These are phyloP conservation scores for Antheraea assamensis DNA, from an alignment of 2,888 invertebrate species.

Conservation along the genomic window DNA sequence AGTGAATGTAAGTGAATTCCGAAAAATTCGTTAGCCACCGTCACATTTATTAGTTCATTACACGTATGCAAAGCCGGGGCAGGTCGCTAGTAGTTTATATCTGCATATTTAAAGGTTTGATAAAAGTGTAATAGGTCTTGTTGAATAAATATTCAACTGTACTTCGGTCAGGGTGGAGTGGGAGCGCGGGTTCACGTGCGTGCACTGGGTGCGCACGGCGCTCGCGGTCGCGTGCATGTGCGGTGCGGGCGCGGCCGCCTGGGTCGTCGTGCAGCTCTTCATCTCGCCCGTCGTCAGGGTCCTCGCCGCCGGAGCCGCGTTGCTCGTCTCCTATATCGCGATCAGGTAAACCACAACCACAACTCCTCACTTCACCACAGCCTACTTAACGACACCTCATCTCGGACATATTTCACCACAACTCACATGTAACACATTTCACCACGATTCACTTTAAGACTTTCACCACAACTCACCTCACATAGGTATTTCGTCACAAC, in stretches of 20 bases:
- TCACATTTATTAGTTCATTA: no score
- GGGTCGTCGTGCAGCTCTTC: constrained; percentile 90
- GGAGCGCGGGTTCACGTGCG: constrained; percentile 91
- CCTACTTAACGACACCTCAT: background rate
- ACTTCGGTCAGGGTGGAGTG: constrained; percentile 85
- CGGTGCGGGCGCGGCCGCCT: constrained; percentile 88
- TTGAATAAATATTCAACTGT: background rate
- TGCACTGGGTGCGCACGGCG: constrained; percentile 93
- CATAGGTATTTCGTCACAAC: no score
- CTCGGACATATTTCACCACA: background rate
- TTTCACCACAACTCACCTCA: background rate
- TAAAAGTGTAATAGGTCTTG: no score
- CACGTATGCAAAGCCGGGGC: no score
- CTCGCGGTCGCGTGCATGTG: constrained; percentile 90
- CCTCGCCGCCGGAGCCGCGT: constrained; percentile 90
- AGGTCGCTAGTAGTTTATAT: no score
- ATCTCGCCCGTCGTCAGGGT: constrained; percentile 90
- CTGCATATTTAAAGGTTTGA: no score
- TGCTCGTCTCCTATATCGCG: constrained; percentile 92
- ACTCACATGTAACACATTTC: background rate
- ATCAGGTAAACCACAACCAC: constrained; percentile 83
- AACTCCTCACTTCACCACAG: background rate
- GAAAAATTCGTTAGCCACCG: no score
- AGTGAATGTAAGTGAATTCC: no score
- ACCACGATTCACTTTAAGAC: no score